phyloP scores from a whole-genome alignment of 2,113 vertebrate species.

The Urocolius indicus region DNA sequence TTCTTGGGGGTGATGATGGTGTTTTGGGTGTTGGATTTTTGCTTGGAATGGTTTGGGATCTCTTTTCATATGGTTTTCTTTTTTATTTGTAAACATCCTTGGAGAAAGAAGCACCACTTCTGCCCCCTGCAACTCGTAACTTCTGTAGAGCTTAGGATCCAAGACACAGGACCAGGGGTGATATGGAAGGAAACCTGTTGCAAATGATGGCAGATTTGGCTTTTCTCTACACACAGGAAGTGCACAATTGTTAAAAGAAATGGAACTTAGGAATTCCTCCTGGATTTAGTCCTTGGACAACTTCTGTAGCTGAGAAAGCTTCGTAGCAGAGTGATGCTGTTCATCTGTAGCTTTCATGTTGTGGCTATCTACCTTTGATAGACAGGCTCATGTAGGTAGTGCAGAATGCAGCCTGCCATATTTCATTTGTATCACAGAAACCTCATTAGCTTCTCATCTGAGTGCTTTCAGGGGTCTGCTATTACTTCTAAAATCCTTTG shows the following conservation, averaged over 20 bases:
- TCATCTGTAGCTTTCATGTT: not conserved
- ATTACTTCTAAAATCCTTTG: not conserved
- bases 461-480: not conserved
- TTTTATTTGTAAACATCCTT: not conserved
- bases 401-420: not conserved
- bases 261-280: not conserved
- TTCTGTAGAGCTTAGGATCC: not conserved
- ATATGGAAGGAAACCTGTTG: not conserved
- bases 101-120: not conserved
- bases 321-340: not conserved
- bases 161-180: accelerated
- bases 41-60: not conserved
- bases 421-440: not conserved
- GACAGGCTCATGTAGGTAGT: not conserved
- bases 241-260: not conserved
- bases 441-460: not conserved
- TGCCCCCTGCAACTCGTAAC: no score
- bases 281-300: not conserved
- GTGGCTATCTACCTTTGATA: not conserved
- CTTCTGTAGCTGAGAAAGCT: not conserved
- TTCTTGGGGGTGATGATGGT: not conserved
- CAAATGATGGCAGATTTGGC: not conserved
- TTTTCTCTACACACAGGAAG: not conserved
- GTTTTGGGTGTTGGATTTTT: not conserved
- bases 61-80: not conserved